These are phyloP conservation scores for Alosa alosa DNA, from an alignment of 2,113 vertebrate genomes.

Conservation along the genomic window DNA sequence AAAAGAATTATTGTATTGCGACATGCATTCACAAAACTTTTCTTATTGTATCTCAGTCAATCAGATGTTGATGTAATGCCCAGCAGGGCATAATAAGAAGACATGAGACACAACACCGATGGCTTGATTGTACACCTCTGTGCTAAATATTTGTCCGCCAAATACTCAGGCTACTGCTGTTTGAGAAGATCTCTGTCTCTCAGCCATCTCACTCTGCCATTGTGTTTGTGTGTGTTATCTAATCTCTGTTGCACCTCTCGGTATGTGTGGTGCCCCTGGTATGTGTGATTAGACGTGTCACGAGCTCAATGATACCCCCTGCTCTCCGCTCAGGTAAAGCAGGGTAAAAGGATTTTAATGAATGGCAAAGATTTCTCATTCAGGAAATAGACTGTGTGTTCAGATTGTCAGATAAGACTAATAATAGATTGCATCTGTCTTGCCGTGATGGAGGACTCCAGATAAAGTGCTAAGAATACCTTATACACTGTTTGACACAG, in stretches of 20 bases:
- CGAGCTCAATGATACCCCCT: neutral
- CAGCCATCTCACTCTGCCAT: slow-evolving; percentile 32
- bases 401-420: neutral
- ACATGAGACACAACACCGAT: neutral
- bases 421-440: neutral
- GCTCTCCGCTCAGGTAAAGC: slow-evolving; percentile 17
- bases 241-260: slow-evolving; percentile 41
- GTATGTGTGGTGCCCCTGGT: slow-evolving; percentile 40
- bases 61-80: neutral
- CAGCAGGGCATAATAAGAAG: neutral
- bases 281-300: neutral
- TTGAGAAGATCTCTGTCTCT: slow-evolving; percentile 30
- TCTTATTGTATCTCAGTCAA: neutral
- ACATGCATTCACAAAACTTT: neutral
- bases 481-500: neutral
- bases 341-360: slow-evolving; percentile 15
- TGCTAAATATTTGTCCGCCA: slow-evolving; percentile 40
- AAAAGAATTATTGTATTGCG: neutral
- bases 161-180: slow-evolving; percentile 41
- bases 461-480: neutral
- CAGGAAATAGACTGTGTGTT: neutral
- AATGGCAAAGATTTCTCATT: neutral
- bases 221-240: slow-evolving; percentile 36
- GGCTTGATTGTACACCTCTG: neutral
- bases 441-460: slow-evolving; percentile 9